phyloP scores from a whole-genome alignment of 2,113 vertebrate genomes.

The Mus musculus region DNA sequence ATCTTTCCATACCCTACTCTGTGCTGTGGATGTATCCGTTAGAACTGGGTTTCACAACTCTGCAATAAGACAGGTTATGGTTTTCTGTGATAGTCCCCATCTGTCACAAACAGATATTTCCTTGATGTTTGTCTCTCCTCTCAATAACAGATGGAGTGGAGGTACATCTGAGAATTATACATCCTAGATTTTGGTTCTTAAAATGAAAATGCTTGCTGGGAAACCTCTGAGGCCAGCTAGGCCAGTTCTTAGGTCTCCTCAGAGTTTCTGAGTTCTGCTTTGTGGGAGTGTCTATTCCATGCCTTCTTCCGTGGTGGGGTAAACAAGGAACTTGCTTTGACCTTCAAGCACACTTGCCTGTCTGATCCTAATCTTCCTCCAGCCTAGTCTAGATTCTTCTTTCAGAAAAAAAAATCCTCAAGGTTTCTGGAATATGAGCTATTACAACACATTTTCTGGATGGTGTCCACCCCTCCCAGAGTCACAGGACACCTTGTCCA shows the following conservation, averaged over 20 bases:
- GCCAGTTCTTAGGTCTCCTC: not conserved
- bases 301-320: fast-evolving
- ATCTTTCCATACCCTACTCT: not conserved
- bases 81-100: not conserved
- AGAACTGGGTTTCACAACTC: not conserved
- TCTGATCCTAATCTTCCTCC: not conserved
- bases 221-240: not conserved
- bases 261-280: not conserved
- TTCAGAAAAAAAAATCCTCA: not conserved
- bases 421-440: not conserved
- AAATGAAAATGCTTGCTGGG: not conserved
- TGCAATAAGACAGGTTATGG: not conserved
- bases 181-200: not conserved
- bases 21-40: not conserved
- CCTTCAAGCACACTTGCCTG: not conserved
- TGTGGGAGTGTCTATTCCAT: not conserved
- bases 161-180: fast-evolving
- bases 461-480: fast-evolving
- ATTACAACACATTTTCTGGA: not conserved
- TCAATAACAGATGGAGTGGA: not conserved
- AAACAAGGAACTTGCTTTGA: not conserved
- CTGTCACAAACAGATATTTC: not conserved
- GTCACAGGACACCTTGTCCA: not conserved
- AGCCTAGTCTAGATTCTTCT: not conserved
- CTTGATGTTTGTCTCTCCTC: not conserved